Evolutionary conservation across 2,888 invertebrate species (phyloP).

Genomic region (Folsomia manolachei): DNA sequence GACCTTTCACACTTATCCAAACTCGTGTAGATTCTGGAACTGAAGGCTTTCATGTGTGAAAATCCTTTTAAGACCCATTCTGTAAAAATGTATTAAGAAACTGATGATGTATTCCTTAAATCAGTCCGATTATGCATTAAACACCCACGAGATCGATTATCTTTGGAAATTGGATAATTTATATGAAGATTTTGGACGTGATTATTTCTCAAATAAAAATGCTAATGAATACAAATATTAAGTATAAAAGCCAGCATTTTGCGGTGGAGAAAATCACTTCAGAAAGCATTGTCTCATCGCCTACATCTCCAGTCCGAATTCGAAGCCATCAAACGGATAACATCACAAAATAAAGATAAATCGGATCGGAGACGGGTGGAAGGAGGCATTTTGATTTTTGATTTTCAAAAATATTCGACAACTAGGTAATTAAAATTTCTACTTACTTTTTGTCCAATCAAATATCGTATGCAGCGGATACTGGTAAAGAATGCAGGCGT

Average conservation of each 20-base stretch:
- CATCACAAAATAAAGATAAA: background rate
- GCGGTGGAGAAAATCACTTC: background rate
- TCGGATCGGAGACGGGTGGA: background rate
- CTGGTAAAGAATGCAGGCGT: slow-evolving; percentile 62
- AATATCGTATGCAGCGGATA: slow-evolving; percentile 40
- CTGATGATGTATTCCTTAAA: background rate
- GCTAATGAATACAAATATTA: background rate
- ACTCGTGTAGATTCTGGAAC: slow-evolving; percentile 60
- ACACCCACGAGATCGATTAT: background rate
- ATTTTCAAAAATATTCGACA: background rate
- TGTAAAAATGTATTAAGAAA: slow-evolving; percentile 25
- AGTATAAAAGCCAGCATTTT: background rate
- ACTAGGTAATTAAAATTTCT: background rate
- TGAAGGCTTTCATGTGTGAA: slow-evolving; percentile 41
- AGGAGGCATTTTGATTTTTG: background rate
- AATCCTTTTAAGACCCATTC: slow-evolving; percentile 32
- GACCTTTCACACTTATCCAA: slow-evolving; percentile 65
- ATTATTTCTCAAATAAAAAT: background rate
- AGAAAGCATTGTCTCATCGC: background rate
- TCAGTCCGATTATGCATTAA: background rate
- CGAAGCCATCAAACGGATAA: too few relatives aligned
- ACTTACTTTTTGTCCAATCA: slow-evolving; percentile 41
- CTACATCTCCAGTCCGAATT: background rate
- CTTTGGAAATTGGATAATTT: slow-evolving; percentile 14
- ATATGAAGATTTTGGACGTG: slow-evolving; percentile 25